Base-by-base conservation (phyloP, 2,888 invertebrate species). In the Drosophila acutilabella region DNA sequence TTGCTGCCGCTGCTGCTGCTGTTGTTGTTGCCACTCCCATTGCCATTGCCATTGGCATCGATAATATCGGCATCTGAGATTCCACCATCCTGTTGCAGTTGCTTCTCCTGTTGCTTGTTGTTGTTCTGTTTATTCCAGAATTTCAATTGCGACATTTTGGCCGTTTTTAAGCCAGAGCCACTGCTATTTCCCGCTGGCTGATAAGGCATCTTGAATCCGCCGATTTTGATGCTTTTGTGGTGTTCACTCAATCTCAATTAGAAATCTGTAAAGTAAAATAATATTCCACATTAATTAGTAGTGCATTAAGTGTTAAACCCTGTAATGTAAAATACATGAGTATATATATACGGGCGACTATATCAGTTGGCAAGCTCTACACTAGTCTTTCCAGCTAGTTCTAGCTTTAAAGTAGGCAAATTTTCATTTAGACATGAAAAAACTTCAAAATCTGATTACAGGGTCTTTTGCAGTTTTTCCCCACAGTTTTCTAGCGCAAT, bases 61-160 rank as follows among this genome's bases (percentile, higher is more conserved):
- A 72, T 93, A 59, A 94, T 94, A 52, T 90, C 89, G 62, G 11
- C 13, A 11, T 36, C 36, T 36, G 36, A 36, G 4, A 36, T 13
- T 13, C 84, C 89, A 54, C 80, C 90, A 38, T 71, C 56, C 64
- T 80, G 62, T 26, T 71, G 74, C 51, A 71, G 44, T 44, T 77
- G 83, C 57, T 82, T 83, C 26, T 82, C 83, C 78, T 86, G 81
- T 44, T 82, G 82, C 77, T 88, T 94, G 92, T 90, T 91, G 78
- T 93, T 94, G 77, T 94, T 93, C 78, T 93, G 94, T 69, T 94
- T 94, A 92, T 94, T 94, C 94, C 95, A 95, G 92, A 95, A 95
- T 90, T 94, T 94, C 91, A 95, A 93, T 93, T 94, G 94, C 71
- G 94, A 94, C 94, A 94, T 95, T 86, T 89, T 91, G 67, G 88